Evolutionary conservation across 2,888 invertebrate species (phyloP).

Genomic region (Callimorpha dominula): DNA sequence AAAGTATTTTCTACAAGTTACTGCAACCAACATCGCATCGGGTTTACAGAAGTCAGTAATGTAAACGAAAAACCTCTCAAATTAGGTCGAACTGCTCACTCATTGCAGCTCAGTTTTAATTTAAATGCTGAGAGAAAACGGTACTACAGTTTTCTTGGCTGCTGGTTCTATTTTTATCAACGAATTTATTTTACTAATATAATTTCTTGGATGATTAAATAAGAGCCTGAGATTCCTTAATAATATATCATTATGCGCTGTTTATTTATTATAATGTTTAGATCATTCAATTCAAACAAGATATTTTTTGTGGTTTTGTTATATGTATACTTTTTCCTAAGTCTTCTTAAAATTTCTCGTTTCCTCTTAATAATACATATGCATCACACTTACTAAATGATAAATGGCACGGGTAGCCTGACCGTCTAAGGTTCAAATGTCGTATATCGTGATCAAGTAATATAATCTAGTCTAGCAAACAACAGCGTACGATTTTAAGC

Average conservation of each 20-base stretch:
- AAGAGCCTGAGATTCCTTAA: too few species aligned
- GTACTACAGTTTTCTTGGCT: conserved; percentile 31
- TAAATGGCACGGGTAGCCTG: not conserved
- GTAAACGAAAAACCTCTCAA: conserved; percentile 28
- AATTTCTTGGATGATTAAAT: too few species aligned
- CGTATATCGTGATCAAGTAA: too few species aligned
- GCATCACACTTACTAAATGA: not conserved
- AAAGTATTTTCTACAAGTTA: not conserved
- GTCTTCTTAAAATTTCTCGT: not conserved
- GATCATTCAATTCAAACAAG: too few species aligned
- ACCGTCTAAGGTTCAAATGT: too few species aligned
- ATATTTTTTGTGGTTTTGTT: too few species aligned
- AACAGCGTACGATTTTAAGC: too few species aligned
- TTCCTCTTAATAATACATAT: not conserved
- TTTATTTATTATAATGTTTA: too few species aligned
- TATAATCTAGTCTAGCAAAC: too few species aligned
- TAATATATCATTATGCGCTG: too few species aligned
- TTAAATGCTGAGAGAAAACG: conserved; percentile 32
- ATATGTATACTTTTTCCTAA: not conserved
- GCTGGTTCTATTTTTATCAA: conserved; percentile 30
- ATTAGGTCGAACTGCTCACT: conserved; percentile 40
- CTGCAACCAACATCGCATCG: not conserved
- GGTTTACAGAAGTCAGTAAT: conserved; percentile 22
- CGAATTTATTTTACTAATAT: conserved; percentile 1
- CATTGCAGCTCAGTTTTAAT: conserved; percentile 25